Evolutionary conservation across 1,140 invertebrate genomes (phyloP).

Genomic region (Musca domestica): DNA sequence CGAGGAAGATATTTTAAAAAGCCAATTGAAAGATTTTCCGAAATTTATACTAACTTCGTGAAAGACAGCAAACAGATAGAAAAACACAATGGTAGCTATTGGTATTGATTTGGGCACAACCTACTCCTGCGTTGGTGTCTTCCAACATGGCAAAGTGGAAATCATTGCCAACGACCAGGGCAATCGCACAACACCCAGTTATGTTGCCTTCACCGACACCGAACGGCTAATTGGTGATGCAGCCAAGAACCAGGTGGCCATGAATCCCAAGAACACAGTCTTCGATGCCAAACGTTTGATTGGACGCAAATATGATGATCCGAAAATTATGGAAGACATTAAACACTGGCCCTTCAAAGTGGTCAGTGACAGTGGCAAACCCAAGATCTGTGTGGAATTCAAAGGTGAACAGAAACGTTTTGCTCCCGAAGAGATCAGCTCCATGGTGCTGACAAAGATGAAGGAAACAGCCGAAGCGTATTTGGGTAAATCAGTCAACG

Average conservation of each 20-base stretch:
- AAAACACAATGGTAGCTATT: slow-evolving; percentile 58
- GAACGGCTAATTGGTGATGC: no score
- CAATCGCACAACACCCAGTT: no score
- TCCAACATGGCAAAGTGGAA: no score
- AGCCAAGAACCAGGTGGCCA: slow-evolving; percentile 49
- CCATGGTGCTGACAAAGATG: slow-evolving; percentile 78
- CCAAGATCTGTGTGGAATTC: slow-evolving; percentile 71
- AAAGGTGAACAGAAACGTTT: slow-evolving; percentile 73
- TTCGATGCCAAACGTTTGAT: slow-evolving; percentile 63
- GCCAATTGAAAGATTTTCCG: slow-evolving; percentile 6
- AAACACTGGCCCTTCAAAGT: slow-evolving; percentile 77
- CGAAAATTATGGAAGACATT: slow-evolving; percentile 71
- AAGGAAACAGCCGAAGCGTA: slow-evolving; percentile 80
- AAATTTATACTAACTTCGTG: no score
- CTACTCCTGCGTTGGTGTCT: no score
- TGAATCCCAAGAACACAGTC: slow-evolving; percentile 50
- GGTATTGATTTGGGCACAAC: slow-evolving; percentile 76
- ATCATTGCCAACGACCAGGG: no score
- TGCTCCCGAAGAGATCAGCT: slow-evolving; percentile 73
- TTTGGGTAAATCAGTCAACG: slow-evolving; percentile 67
- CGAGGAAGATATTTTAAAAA: slow-evolving; percentile 34
- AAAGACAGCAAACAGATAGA: slow-evolving; percentile 53
- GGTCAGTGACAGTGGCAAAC: slow-evolving; percentile 63
- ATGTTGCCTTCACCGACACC: no score
- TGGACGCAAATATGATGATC: slow-evolving; percentile 66